Conservation (phyloP, 2,888 invertebrate genomes). For the Pseudococcus jackbeardsleyi region DNA sequence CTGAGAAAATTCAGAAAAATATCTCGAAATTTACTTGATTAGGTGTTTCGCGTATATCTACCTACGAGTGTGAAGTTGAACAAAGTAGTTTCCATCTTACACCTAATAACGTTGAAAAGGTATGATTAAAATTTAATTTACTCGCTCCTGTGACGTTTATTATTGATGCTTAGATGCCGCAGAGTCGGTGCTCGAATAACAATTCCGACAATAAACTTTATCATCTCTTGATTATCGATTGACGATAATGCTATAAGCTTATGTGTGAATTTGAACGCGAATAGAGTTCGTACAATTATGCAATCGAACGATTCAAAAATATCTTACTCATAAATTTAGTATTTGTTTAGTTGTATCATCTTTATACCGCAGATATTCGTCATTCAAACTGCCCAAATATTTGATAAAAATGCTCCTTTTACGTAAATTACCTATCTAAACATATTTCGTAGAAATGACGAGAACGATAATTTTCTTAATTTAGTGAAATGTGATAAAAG, state of each 20-base stretch:
- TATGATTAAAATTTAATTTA: slow-evolving; percentile 7
- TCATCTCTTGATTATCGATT: slow-evolving; percentile 14
- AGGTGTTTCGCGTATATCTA: neutral
- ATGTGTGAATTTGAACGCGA: neutral
- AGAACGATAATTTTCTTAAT: neutral
- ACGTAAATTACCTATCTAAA: neutral
- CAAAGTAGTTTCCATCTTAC: neutral
- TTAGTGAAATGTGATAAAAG: neutral
- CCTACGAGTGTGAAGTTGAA: neutral
- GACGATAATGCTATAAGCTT: neutral
- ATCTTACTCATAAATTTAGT: neutral
- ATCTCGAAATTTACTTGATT: neutral
- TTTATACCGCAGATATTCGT: neutral
- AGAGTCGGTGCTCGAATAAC: neutral
- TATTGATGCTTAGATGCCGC: neutral
- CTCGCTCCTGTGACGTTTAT: neutral
- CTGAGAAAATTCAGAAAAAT: neutral
- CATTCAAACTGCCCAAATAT: neutral
- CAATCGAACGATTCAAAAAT: neutral
- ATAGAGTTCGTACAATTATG: neutral
- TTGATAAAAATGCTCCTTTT: neutral
- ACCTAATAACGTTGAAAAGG: neutral
- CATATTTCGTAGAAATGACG: neutral
- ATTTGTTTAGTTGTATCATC: neutral
- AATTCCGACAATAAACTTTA: neutral